phyloP scores from a whole-genome alignment of 2,797 vertebrate species.

The Oceanodroma leucorhoa region DNA sequence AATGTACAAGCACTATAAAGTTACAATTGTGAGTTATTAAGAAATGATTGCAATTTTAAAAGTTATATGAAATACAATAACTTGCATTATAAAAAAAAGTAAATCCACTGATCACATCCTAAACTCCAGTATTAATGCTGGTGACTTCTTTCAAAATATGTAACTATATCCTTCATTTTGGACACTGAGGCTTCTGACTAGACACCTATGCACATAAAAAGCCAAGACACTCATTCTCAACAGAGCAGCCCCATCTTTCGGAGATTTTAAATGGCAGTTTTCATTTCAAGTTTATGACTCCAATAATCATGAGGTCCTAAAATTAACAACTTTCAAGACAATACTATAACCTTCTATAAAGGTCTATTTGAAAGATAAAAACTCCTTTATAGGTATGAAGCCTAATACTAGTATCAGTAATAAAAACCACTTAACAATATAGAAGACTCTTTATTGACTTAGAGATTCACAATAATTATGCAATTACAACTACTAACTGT shows the following conservation, averaged over 20 bases:
- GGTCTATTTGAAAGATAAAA: background rate
- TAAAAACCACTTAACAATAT: background rate
- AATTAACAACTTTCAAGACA: background rate
- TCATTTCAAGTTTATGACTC: background rate
- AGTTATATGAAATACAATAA: background rate
- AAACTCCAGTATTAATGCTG: background rate
- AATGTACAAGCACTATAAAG: background rate
- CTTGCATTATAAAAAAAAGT: background rate
- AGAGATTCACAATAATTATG: background rate
- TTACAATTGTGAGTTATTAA: background rate
- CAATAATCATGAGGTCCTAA: background rate
- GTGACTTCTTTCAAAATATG: background rate
- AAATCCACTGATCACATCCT: background rate
- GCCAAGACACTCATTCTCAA: background rate
- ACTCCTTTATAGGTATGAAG: background rate
- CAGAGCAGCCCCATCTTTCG: background rate
- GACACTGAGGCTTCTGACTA: background rate
- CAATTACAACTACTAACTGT: background rate
- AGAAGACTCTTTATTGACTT: background rate
- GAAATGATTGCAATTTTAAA: background rate
- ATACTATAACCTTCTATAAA: background rate
- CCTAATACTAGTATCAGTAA: background rate
- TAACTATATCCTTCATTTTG: background rate
- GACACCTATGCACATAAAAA: background rate
- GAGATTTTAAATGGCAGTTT: background rate